Conservation (phyloP, 2,113 vertebrate species). For the Gobiocypris rarus region DNA sequence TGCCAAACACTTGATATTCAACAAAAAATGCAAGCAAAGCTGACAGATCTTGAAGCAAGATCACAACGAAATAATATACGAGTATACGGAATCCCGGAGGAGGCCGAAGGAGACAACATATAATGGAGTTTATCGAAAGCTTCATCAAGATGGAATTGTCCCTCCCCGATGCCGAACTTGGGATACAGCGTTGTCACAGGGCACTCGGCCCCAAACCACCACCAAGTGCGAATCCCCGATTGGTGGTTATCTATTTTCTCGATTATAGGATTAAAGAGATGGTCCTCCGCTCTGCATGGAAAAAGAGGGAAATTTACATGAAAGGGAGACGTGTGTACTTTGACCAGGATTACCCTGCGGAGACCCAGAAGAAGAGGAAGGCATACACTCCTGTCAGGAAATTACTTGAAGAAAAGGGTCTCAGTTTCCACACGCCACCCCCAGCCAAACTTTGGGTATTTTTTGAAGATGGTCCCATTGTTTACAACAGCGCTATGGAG, state of each 20-base stretch:
- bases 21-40: not conserved
- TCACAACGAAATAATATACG: not conserved
- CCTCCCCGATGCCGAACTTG: not conserved
- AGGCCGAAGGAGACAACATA: not conserved
- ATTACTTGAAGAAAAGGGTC: not conserved
- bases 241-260: not conserved
- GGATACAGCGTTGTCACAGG: not conserved
- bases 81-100: too few species aligned
- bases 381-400: not conserved
- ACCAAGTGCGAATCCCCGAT: not conserved
- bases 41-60: not conserved
- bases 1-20: not conserved
- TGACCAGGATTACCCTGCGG: not conserved
- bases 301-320: not conserved
- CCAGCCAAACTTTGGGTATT: not conserved
- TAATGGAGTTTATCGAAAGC: not conserved
- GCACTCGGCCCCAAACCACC: not conserved
- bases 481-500: too few species aligned
- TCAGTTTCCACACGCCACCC: not conserved
- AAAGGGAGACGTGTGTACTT: not conserved
- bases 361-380: not conserved
- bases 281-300: not conserved
- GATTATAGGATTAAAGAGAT: not conserved
- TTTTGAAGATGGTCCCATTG: slow-evolving; percentile 7
- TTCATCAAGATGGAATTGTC: not conserved